phyloP scores from a whole-genome alignment of 2,797 vertebrate genomes.

The Halcyon badia region DNA sequence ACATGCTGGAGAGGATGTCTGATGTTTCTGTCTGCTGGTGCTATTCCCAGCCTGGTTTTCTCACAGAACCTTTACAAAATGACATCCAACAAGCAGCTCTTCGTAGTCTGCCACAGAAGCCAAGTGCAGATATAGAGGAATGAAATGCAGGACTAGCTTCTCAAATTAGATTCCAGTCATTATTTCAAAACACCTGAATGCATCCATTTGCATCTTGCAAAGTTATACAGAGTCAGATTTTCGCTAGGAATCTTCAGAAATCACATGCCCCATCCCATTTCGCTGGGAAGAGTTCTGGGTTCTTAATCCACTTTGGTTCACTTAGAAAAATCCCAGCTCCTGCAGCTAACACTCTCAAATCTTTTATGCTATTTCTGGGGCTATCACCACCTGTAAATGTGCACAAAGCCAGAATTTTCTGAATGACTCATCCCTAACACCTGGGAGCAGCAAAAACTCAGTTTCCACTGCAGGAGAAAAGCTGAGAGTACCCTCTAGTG shows the following conservation, averaged over 20 bases:
- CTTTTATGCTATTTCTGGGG: constrained; percentile 32
- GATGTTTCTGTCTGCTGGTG: constrained; percentile 28
- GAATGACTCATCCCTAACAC: constrained; percentile 43
- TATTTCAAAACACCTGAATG: constrained; percentile 9
- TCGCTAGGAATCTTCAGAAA: neutral
- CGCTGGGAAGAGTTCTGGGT: neutral
- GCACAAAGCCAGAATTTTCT: constrained; percentile 58
- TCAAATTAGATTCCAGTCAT: neutral
- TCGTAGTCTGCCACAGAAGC: neutral
- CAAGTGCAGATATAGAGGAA: neutral
- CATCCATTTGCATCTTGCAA: neutral
- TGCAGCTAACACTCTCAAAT: neutral
- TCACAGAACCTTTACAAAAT: constrained; percentile 27
- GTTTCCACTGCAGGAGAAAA: neutral
- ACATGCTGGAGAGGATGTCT: neutral
- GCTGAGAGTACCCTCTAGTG: constrained; percentile 37
- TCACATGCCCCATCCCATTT: neutral
- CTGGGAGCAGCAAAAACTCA: neutral
- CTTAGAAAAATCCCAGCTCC: neutral
- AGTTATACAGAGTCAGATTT: neutral
- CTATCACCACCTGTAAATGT: constrained; percentile 36
- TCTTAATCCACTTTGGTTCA: neutral
- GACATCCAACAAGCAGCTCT: neutral
- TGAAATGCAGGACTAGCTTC: neutral
- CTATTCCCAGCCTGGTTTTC: neutral